These are phyloP conservation scores for Arbacia lixula DNA, from an alignment of 53 echinoderm and acorn worm genomes.

Conservation along the genomic window DNA sequence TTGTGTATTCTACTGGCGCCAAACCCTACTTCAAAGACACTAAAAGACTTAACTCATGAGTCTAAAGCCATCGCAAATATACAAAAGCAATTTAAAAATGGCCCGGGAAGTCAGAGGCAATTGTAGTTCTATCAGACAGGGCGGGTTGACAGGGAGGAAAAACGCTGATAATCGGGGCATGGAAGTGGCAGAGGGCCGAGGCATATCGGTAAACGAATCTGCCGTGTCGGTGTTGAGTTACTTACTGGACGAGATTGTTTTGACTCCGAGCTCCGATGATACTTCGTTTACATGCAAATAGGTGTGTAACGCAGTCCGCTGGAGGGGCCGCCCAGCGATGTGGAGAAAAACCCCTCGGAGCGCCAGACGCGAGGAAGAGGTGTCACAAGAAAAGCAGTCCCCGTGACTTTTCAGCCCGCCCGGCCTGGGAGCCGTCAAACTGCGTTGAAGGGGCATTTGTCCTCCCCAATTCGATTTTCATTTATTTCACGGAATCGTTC, in stretches of 20 bases:
- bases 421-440: too few species aligned
- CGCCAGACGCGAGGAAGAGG: background rate
- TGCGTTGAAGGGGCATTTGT: too few species aligned
- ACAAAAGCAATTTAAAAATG: too few species aligned
- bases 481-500: too few species aligned
- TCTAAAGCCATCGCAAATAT: too few species aligned
- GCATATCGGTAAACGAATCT: background rate
- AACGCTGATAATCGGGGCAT: constrained; percentile 14
- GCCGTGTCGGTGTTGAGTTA: constrained; percentile 6
- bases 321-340: constrained; percentile 4
- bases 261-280: constrained; percentile 8
- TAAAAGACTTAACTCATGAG: too few species aligned
- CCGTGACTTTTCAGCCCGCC: background rate
- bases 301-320: constrained; percentile 43
- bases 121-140: too few species aligned
- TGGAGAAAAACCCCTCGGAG: constrained; percentile 7
- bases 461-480: too few species aligned
- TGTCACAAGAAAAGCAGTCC: background rate
- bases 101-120: too few species aligned
- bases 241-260: constrained; percentile 27
- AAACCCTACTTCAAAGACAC: too few species aligned
- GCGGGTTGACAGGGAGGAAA: too few species aligned
- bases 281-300: constrained; percentile 55
- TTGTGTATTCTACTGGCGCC: too few species aligned
- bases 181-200: constrained; percentile 26